Evolutionary conservation across 2,888 invertebrate genomes (phyloP).

Genomic region (Mesodorylaimus sp.): DNA sequence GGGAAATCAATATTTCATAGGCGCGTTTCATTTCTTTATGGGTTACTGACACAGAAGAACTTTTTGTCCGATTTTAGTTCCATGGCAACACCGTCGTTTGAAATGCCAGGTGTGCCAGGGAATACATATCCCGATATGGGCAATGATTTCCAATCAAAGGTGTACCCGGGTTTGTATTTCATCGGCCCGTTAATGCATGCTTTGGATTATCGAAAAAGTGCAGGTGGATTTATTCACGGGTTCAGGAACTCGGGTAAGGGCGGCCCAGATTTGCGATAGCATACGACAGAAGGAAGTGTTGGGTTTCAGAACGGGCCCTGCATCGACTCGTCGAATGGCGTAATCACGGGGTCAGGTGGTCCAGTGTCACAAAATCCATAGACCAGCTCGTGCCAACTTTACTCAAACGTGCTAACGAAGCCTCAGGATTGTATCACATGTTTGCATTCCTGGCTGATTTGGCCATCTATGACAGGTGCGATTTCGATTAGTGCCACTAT

Average conservation of each 20-base stretch:
- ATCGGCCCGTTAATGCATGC: constrained; percentile 34
- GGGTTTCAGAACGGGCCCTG: constrained; percentile 29
- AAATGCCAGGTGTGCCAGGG: too few species aligned
- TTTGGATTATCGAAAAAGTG: constrained; percentile 34
- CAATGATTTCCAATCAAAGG: constrained; percentile 30
- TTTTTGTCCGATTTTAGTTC: too few species aligned
- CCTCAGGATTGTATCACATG: constrained; percentile 36
- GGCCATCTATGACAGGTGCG: constrained; percentile 1
- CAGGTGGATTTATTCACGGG: constrained; percentile 37
- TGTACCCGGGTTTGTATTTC: constrained; percentile 30
- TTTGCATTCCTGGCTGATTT: constrained; percentile 33
- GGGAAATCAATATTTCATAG: too few species aligned
- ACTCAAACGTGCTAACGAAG: constrained; percentile 34
- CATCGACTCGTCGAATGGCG: constrained; percentile 31
- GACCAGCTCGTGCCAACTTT: constrained; percentile 27
- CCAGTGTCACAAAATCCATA: constrained; percentile 20
- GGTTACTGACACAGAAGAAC: too few species aligned
- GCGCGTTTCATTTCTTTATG: too few species aligned
- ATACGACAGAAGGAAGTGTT: too few species aligned
- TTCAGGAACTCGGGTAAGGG: constrained; percentile 34
- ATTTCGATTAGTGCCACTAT: too few species aligned
- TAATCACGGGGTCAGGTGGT: constrained; percentile 33
- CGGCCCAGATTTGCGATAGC: too few species aligned
- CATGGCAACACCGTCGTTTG: too few species aligned
- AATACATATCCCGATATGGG: constrained; percentile 27